Base-by-base conservation (phyloP, 2,797 vertebrate species). In the Enteromius unitaeniatus region DNA sequence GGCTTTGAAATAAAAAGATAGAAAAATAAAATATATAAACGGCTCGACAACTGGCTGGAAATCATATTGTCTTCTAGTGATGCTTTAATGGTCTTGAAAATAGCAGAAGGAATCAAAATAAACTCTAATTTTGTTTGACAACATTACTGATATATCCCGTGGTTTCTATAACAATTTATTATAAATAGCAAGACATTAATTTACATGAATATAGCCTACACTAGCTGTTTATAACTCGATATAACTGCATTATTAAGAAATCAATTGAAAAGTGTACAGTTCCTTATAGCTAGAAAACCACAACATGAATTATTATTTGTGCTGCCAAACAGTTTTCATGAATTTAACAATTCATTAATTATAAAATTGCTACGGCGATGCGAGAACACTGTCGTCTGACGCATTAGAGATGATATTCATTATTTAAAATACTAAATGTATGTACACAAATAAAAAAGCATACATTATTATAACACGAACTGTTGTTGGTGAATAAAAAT, bases 391-490 rank as follows among this genome's bases (percentile, higher is more conserved):
- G 6, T 13, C 37, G 1, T 42, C 4, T 51, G 26, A 53, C 17
- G 17, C 17, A 51, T 0, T 23, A 49, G 9, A 21, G 47, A 73
- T 19, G 2, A 1, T 28, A 5, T 19, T 19, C 26, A 17, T 6
- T 0, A 28, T 10, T 51, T 73, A 9, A 5, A 15, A 55, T 6
- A 53, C 34, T n/a, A 8, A 37, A 8, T 7, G 7, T 37, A 8
- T 4, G 10, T n/a, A 6, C 9, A 74, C 17, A 31, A 19, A 14
- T 31, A 15, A 73, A 51, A 34, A n/a, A 14, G 1, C 10, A n/a
- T 4, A 0, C 4, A 37, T 37, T n/a, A 37, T n/a, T 55, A 0
- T 8, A 4, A 37, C 3, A n/a, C 0, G 7, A 51, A 31, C 6
- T 17, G 26, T 64, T 31, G 15, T 31, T 31, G 60, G 17, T 53